Conservation (phyloP, 2,797 vertebrate species). For the Nothura maculosa region DNA sequence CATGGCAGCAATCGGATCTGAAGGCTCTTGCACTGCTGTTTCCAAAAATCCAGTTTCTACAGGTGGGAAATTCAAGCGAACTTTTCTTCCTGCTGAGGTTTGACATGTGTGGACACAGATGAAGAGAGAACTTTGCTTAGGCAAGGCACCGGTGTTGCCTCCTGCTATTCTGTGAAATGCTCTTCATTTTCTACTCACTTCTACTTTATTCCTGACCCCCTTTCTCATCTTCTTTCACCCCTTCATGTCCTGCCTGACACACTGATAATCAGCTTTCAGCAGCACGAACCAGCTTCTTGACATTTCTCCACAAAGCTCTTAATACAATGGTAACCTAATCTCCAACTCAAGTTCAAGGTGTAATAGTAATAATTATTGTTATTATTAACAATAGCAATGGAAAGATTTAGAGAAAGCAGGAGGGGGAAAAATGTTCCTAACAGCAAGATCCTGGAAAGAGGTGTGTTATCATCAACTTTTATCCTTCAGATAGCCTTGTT, state of each 20-base stretch:
- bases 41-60: background rate
- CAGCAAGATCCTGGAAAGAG: constrained; percentile 68
- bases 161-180: constrained; percentile 50
- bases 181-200: background rate
- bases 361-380: constrained; percentile 60
- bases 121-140: constrained; percentile 64
- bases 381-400: constrained; percentile 59
- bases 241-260: constrained; percentile 25
- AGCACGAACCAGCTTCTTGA: background rate
- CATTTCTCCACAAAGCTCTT: background rate
- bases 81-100: constrained; percentile 46
- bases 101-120: constrained; percentile 71
- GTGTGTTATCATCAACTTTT: constrained; percentile 39
- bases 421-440: constrained; percentile 2
- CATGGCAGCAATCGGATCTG: background rate
- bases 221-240: background rate
- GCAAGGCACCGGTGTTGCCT: constrained; percentile 64
- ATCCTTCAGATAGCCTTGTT: background rate
- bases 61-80: constrained; percentile 30
- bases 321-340: constrained; percentile 50
- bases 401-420: constrained; percentile 58
- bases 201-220: constrained; percentile 60
- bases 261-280: background rate
- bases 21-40: background rate
- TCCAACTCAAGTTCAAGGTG: constrained; percentile 13